These are phyloP conservation scores for Agrotis clavis DNA, from an alignment of 2,888 invertebrate genomes.

Conservation along the genomic window DNA sequence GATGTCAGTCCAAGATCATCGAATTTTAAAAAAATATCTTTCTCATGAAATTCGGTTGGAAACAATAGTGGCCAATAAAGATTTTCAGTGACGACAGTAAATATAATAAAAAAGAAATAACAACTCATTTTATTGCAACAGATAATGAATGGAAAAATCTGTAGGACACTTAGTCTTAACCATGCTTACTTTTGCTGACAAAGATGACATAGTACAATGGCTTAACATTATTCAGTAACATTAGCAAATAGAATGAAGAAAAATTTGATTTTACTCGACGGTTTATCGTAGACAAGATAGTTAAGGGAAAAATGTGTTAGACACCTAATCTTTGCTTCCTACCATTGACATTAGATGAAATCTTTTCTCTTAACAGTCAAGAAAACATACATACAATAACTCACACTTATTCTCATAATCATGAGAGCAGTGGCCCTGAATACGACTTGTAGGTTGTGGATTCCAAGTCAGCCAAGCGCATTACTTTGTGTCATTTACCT, in stretches of 20 bases:
- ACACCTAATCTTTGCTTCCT: background rate
- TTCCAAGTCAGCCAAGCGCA: too few species aligned
- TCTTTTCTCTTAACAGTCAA: too few species aligned
- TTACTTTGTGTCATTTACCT: too few species aligned
- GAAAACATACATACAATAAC: too few species aligned
- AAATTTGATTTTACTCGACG: background rate
- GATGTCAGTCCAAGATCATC: background rate
- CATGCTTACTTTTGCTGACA: background rate
- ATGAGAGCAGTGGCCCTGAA: too few species aligned
- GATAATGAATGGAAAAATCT: constrained; percentile 27
- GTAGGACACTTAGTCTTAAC: background rate
- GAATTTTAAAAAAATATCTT: constrained; percentile 1
- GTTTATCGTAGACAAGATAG: background rate
- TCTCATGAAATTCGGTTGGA: background rate
- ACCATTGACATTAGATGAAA: too few species aligned
- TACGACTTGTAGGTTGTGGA: too few species aligned
- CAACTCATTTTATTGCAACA: constrained; percentile 3
- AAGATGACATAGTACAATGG: background rate
- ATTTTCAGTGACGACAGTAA: constrained; percentile 6
- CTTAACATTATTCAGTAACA: background rate
- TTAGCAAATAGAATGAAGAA: background rate
- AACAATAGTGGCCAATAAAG: background rate
- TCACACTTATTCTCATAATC: too few species aligned
- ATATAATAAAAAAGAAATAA: constrained; percentile 4
- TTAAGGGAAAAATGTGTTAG: background rate